Evolutionary conservation across 2,888 invertebrate genomes (phyloP), one percentile per base, ranked within the genome.

Genomic region (Dryococelus australis): DNA sequence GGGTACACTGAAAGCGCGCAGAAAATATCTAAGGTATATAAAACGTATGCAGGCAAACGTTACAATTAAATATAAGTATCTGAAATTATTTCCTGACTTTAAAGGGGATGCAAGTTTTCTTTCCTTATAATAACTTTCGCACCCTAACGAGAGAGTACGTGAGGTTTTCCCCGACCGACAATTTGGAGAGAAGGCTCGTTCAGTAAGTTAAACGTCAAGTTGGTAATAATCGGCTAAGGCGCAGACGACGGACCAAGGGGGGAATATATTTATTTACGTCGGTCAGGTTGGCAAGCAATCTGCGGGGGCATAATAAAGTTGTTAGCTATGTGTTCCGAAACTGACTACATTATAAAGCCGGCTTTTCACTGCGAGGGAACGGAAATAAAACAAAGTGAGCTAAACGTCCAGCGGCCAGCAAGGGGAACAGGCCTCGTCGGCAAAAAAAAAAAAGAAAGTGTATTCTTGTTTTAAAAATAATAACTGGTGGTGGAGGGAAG

Each of bases 261-360:
- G 47, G 35, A 35, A 35, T 1, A 35, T 35, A 35, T 47, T 47
- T 16, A 3, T 47, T 47, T 47, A 47, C 8, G 47, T 47, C 47
- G 47, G 47, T 47, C 47, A 47, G 47, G 47, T 47, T 47, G 47
- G 47, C 47, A 47, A 47, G 47, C 16, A 47, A 47, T 47, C 47
- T 47, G 65, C 65, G 8, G 20, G 65, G 16, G 65, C 65, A 20
- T 65, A 65, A 65, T 65, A 65, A 65, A 65, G 65, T 65, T n/a
- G 65, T 65, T n/a, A n/a, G 65, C 24, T n/a, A n/a, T n/a, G 65
- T 65, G 65, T 65, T 65, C 65, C 65, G 65, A 65, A 35, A n/a
- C 65, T n/a, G 65, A 65, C 65, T 65, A 65, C 65, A 65, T 65
- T 65, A 65, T n/a, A 65, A 51, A n/a, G 24, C 65, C 65, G 65